Evolutionary conservation across 2,888 invertebrate genomes (phyloP).

Genomic region (Allacma fusca): DNA sequence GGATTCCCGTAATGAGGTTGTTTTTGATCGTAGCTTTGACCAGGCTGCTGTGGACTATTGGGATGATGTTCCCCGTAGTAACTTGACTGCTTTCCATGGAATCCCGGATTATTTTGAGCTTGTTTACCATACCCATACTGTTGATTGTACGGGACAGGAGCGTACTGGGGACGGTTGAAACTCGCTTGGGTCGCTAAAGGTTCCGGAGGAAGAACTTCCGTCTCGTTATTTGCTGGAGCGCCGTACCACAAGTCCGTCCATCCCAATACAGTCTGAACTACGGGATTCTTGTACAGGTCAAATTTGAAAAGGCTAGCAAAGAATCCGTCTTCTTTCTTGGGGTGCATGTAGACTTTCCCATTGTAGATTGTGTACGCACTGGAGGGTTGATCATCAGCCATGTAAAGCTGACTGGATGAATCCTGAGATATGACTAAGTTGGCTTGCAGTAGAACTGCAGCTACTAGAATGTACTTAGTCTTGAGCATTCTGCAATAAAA

Average conservation of each 20-base stretch:
- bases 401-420: neutral
- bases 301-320: constrained; percentile 1
- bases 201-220: neutral
- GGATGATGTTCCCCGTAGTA: neutral
- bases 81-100: neutral
- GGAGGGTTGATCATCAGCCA: constrained; percentile 32
- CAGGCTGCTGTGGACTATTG: neutral
- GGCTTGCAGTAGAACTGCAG: neutral
- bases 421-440: neutral
- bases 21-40: neutral
- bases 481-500: neutral
- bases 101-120: neutral
- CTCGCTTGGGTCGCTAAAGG: neutral
- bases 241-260: constrained; percentile 35
- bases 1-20: no score
- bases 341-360: constrained; percentile 35
- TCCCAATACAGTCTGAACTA: constrained; percentile 25
- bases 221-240: constrained; percentile 20
- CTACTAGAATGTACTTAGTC: neutral
- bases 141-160: neutral
- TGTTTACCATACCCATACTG: neutral
- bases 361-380: constrained; percentile 40
- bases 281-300: constrained; percentile 25
- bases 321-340: constrained; percentile 24
- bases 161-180: constrained; percentile 20